Evolutionary conservation across 2,113 vertebrate genomes (phyloP), one percentile per base, ranked within the genome.

Genomic region (Gorsachius goisagi): DNA sequence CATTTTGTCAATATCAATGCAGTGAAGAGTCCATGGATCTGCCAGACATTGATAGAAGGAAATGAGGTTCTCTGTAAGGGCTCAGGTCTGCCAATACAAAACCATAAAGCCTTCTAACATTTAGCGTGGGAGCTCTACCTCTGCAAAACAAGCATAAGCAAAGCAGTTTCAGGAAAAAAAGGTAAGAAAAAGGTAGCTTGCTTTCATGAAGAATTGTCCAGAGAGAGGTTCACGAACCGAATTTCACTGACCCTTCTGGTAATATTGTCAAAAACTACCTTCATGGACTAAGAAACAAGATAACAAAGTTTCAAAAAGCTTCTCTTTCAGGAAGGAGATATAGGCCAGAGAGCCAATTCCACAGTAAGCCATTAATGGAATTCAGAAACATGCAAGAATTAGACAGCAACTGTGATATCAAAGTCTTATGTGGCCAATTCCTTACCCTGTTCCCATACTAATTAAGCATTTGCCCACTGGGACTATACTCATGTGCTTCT

Each of bases 111-210:
- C 15, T 41, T 77, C 18, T 68, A 19, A 47, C 9, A 62, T 9
- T 8, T 30, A 56, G 71, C 0, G 0, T 30, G 35, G 24, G 37
- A 81, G 56, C 39, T 24, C 11, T 23, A 15, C 4, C 45, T 72
- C 32, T 56, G 52, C 3, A 27, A 41, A 89, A 67, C 52, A 41
- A 67, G 7, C 11, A 39, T 2, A 47, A 49, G 26, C 12, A 66
- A 66, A 81, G 9, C 13, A 35, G 11, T 73, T 72, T 82, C 58
- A 47, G 56, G 15, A 55, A 82, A 76, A 76, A n/a, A 53, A 50
- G 15, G 18, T 52, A 47, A 52, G 33, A 14, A 79, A 68, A 72
- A 80, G 22, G 56, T 26, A 59, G 16, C 39, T 71, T 0, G 0
- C 18, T 76, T 60, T 44, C 35, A 39, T 18, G 20, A 60, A 67